phyloP scores from a whole-genome alignment of 2,797 vertebrate genomes.

The Brachyalestes nurse region DNA sequence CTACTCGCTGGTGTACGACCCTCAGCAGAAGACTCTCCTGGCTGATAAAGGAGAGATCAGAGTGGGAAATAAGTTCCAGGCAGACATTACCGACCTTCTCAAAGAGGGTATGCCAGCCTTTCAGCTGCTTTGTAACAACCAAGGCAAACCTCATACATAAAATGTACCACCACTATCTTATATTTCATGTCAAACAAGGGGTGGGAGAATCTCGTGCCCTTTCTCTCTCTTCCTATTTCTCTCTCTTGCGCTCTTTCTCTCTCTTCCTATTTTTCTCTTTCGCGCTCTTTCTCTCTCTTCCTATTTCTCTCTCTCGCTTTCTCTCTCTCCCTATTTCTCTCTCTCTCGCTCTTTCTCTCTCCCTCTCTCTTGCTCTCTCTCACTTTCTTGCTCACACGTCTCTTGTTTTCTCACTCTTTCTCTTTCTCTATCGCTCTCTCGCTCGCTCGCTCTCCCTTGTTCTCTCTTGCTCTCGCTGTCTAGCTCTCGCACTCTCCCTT shows the following conservation, averaged over 20 bases:
- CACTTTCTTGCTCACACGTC: too few species aligned
- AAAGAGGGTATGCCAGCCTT: constrained; percentile 83
- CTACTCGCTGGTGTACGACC: constrained; percentile 98
- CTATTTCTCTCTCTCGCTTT: too few species aligned
- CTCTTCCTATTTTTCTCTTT: too few species aligned
- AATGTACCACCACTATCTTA: background rate
- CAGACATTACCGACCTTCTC: constrained; percentile 94
- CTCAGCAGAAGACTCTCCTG: constrained; percentile 95
- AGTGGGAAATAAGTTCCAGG: constrained; percentile 96
- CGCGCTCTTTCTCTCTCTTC: too few species aligned
- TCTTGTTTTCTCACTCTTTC: background rate
- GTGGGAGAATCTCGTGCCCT: background rate
- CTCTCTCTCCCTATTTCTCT: too few species aligned
- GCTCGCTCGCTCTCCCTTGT: too few species aligned
- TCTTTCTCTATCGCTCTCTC: too few species aligned
- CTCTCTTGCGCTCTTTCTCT: background rate
- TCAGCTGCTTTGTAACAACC: background rate
- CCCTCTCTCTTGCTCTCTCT: too few species aligned
- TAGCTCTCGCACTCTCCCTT: too few species aligned
- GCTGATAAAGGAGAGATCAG: constrained; percentile 98
- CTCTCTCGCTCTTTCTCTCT: too few species aligned
- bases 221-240: background rate
- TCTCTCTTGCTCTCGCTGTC: too few species aligned
- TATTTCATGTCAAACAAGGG: background rate
- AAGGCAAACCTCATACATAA: background rate